These are phyloP conservation scores for Eurytoma adleriae DNA, from an alignment of 2,888 invertebrate species.

Conservation along the genomic window DNA sequence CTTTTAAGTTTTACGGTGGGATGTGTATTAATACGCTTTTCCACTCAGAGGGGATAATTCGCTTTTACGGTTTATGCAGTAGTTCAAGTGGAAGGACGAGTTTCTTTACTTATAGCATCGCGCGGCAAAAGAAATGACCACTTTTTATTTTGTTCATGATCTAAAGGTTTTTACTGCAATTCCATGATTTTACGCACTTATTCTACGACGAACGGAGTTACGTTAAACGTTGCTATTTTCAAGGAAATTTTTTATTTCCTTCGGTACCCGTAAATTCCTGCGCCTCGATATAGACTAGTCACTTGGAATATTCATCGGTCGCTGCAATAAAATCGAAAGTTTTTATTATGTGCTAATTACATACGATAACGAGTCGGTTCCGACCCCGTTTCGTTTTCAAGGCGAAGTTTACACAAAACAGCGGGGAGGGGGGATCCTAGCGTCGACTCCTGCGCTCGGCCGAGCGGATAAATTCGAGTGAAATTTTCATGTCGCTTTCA, in stretches of 20 bases:
- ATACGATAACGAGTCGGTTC: neutral
- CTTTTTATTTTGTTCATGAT: neutral
- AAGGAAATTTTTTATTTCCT: neutral
- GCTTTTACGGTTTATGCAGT: slow-evolving; percentile 1
- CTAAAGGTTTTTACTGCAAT: no score
- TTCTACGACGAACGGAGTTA: neutral
- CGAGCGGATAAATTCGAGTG: neutral
- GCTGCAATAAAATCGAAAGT: no score
- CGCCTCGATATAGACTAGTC: no score
- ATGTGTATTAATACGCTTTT: neutral
- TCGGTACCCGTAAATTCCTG: neutral
- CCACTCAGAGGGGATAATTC: neutral
- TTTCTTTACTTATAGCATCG: neutral
- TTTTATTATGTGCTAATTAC: no score
- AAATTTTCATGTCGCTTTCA: slow-evolving; percentile 46
- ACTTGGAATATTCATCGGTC: no score
- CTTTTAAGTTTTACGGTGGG: no score
- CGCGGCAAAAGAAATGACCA: neutral
- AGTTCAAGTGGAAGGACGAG: slow-evolving; percentile 23
- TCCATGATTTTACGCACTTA: no score
- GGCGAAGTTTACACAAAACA: no score
- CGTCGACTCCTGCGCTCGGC: no score
- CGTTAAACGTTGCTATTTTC: neutral
- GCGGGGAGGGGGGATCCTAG: no score
- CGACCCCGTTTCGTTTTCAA: slow-evolving; percentile 21